Evolutionary conservation across 2,113 vertebrate species (phyloP), one percentile per base, ranked within the genome.

Genomic region (Datnioides undecimradiatus): DNA sequence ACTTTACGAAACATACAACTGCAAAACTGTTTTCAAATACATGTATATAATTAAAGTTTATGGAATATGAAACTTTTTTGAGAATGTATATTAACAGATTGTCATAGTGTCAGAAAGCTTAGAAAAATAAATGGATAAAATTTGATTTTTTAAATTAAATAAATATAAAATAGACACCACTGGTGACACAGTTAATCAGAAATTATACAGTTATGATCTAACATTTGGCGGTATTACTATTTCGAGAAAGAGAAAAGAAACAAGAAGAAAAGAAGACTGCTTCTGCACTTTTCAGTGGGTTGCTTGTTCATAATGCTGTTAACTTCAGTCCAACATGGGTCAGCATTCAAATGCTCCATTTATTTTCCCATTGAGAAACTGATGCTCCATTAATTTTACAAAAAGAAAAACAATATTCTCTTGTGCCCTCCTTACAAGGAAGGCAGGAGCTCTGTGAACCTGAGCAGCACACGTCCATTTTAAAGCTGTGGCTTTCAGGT

Each of bases 321-420:
- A 72, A 79, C 77, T 68, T 64, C 40, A 51, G n/a, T 68, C 59
- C 73, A 87, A 65, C 36, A 59, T 19, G 8, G 79, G 48, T 70
- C 69, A 67, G 46, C 58, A 73, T 84, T 79, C 11, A 87, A 80
- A 81, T 33, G 68, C 55, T 75, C 64, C 82, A 87, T 88, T 88
- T 73, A 84, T 67, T 82, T 85, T 83, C 57, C 60, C 34, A 84
- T 73, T 55, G 75, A 79, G 45, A 59, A 76, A 76, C 64, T 66
- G 52, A 76, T 57, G 62, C 51, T 52, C 58, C 70, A 85, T 86
- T 90, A 65, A 87, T 48, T 85, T 68, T 34, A 74, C 10, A 70
- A 71, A 87, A 82, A 52, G 25, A 77, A 85, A 21, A 76, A 72
- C 68, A 78, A 79, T 76, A 69, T 76, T 66, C 76, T 63, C 80